Evolutionary conservation across 2,113 vertebrate species (phyloP).

Genomic region (Toxotes jaculatrix): DNA sequence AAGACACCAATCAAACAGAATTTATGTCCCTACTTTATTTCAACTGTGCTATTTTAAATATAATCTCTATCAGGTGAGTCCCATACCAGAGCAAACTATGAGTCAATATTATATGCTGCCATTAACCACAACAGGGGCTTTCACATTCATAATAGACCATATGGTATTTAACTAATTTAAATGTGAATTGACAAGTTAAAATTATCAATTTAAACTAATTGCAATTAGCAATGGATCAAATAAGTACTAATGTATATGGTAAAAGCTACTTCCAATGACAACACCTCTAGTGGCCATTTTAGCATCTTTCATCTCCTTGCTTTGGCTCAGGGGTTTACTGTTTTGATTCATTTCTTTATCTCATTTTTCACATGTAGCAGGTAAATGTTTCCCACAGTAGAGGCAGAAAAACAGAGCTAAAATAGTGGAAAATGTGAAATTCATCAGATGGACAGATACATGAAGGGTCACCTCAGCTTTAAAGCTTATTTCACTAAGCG

Average conservation of each 20-base stretch:
- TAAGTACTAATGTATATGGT: background rate
- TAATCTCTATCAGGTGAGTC: background rate
- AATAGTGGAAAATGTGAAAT: background rate
- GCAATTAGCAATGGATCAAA: background rate
- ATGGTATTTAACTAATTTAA: background rate
- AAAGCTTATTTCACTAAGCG: background rate
- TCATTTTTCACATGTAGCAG: background rate
- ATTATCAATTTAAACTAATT: background rate
- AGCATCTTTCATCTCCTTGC: no score
- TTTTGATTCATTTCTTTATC: background rate
- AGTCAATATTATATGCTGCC: background rate
- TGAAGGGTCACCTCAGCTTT: background rate
- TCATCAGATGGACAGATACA: background rate
- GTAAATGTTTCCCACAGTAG: background rate
- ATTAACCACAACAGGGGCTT: background rate
- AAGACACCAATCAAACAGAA: slow-evolving; percentile 49
- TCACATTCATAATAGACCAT: background rate
- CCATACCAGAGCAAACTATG: background rate
- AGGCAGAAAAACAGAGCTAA: background rate
- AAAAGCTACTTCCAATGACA: background rate
- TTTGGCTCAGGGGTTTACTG: background rate
- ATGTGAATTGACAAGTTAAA: background rate
- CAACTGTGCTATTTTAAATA: slow-evolving; percentile 1
- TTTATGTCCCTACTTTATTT: slow-evolving; percentile 28
- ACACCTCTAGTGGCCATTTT: background rate